Conservation (phyloP, 2,888 invertebrate species). For the Anticlea derivata region DNA sequence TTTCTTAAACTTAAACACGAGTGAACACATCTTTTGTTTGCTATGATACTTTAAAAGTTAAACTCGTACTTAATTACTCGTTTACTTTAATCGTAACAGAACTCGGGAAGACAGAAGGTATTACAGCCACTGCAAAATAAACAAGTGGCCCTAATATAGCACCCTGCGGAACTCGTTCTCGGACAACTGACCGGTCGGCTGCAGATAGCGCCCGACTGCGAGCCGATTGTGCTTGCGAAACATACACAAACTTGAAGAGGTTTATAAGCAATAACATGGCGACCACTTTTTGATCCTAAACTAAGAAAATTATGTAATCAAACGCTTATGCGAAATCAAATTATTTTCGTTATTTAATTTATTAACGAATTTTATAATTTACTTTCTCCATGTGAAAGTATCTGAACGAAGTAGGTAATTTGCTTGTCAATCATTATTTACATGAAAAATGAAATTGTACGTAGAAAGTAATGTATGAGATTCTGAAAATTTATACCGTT, state of each 20-base stretch:
- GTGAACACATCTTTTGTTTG: no score
- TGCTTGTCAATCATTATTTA: conserved; percentile 8
- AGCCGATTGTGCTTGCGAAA: conserved; percentile 32
- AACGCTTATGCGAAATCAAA: conserved; percentile 9
- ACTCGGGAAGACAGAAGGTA: conserved; percentile 24
- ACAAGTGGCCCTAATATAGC: conserved; percentile 34
- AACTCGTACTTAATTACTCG: no score
- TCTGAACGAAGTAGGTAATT: conserved; percentile 16
- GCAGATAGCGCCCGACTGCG: conserved; percentile 26
- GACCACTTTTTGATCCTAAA: conserved; percentile 16
- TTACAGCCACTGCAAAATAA: conserved; percentile 26
- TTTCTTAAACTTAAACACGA: no score
- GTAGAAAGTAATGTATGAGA: conserved; percentile 10
- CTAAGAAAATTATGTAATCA: conserved; percentile 10
- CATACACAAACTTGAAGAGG: conserved; percentile 23
- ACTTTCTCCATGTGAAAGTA: conserved; percentile 9
- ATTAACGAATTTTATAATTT: neutral
- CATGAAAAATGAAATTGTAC: conserved; percentile 12
- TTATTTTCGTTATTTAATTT: neutral
- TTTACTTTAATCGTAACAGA: conserved; percentile 19
- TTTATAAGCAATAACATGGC: conserved; percentile 21
- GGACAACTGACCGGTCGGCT: conserved; percentile 22
- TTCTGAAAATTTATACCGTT: conserved; percentile 11
- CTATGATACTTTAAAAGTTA: no score
- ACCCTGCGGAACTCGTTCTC: conserved; percentile 34